phyloP scores from a whole-genome alignment of 2,888 invertebrate genomes.

The Anarsia innoxiella region DNA sequence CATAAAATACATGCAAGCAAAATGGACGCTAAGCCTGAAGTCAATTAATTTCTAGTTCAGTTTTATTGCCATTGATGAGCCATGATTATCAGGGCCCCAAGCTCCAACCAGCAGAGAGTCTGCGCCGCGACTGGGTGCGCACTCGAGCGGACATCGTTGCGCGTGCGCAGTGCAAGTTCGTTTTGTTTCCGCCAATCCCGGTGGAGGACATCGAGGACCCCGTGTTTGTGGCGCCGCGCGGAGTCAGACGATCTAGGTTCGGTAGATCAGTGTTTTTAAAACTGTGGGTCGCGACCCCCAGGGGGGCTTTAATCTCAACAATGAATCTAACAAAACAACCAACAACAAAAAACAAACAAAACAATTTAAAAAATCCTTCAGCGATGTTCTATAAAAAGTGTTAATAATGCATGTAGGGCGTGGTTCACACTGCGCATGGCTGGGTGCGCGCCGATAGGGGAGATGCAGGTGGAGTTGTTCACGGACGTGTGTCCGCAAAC shows the following conservation, averaged over 20 bases:
- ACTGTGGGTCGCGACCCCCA: too few species aligned
- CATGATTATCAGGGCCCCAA: slow-evolving; percentile 32
- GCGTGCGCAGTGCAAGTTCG: slow-evolving; percentile 30
- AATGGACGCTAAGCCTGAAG: too few species aligned
- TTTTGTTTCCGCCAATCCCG: slow-evolving; percentile 38
- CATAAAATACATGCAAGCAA: too few species aligned
- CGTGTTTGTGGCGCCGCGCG: slow-evolving; percentile 33
- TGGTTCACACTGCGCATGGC: slow-evolving; percentile 35
- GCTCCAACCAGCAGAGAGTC: slow-evolving; percentile 26
- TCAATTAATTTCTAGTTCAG: too few species aligned
- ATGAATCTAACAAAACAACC: not conserved
- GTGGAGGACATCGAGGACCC: slow-evolving; percentile 36
- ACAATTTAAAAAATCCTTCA: too few species aligned
- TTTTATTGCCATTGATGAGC: too few species aligned
- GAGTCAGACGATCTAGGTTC: slow-evolving; percentile 46
- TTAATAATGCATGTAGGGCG: too few species aligned
- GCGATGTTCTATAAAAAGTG: too few species aligned
- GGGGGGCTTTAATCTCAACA: not conserved
- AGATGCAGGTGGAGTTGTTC: slow-evolving; percentile 45
- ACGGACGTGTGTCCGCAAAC: slow-evolving; percentile 49
- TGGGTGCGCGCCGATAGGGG: slow-evolving; percentile 37
- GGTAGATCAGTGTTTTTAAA: too few species aligned
- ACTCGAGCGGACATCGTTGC: slow-evolving; percentile 24
- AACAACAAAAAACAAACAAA: not conserved
- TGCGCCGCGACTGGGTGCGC: slow-evolving; percentile 33